phyloP scores from a whole-genome alignment of 2,888 invertebrate species.

The Acanthosepion pharaonis region DNA sequence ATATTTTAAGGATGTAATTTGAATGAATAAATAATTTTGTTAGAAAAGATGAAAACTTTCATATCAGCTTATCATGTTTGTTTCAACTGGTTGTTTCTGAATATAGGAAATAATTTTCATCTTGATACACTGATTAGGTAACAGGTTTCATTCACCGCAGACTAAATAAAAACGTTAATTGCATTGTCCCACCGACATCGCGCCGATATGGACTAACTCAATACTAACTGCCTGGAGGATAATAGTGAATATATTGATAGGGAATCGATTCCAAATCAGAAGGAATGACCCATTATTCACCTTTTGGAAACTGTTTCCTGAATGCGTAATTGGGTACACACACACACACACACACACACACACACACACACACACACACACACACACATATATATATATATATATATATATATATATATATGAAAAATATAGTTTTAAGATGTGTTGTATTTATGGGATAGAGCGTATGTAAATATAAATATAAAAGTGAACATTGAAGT shows the following conservation, averaged over 20 bases:
- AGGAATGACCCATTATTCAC: too few relatives aligned
- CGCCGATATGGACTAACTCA: neutral
- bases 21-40: neutral
- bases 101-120: neutral
- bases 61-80: neutral
- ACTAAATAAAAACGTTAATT: constrained; percentile 3
- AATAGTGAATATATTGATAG: neutral
- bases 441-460: too few relatives aligned
- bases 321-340: too few relatives aligned
- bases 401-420: too few relatives aligned
- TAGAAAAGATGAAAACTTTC: neutral
- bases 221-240: neutral
- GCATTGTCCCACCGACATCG: neutral
- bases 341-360: too few relatives aligned
- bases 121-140: neutral
- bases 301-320: too few relatives aligned
- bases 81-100: neutral
- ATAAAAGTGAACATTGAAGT: too few relatives aligned
- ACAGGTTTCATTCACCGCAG: neutral
- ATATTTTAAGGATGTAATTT: too few relatives aligned
- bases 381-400: too few relatives aligned
- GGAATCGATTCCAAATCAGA: neutral
- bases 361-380: too few relatives aligned
- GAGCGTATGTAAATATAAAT: too few relatives aligned
- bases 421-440: too few relatives aligned